Conservation (phyloP, 2,888 invertebrate genomes). For the Crossocerus cetratus region DNA sequence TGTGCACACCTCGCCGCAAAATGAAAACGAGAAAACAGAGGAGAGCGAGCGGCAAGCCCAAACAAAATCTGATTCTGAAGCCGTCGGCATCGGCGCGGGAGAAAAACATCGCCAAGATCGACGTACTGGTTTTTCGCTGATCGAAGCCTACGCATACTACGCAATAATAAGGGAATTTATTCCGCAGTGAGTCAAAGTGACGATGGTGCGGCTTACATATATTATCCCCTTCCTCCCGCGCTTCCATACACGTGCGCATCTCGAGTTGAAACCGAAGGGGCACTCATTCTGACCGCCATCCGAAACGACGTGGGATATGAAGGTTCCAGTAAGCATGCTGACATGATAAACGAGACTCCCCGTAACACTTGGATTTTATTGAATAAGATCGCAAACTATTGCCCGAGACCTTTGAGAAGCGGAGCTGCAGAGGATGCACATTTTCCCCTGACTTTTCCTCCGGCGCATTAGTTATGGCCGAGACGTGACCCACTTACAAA, state of each 20-base stretch:
- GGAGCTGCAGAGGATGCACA: constrained; percentile 1
- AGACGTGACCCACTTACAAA: constrained; percentile 20
- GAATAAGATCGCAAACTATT: neutral
- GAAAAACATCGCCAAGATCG: constrained; percentile 46
- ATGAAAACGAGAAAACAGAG: too few species aligned
- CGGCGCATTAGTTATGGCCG: constrained; percentile 10
- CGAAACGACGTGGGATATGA: neutral
- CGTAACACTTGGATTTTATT: neutral
- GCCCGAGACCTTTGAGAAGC: neutral
- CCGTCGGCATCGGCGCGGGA: neutral
- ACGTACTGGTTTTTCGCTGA: constrained; percentile 41
- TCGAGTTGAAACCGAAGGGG: neutral
- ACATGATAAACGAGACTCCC: neutral
- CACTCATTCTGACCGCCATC: neutral
- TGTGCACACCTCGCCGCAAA: constrained; percentile 2
- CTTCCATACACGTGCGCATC: neutral
- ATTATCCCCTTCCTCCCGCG: constrained; percentile 7
- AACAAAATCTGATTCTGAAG: constrained; percentile 40
- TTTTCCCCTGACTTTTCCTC: neutral
- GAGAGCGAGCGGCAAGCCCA: constrained; percentile 14
- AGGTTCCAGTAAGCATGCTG: neutral
- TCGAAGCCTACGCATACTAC: constrained; percentile 14
- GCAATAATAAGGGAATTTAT: constrained; percentile 49
- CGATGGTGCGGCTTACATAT: constrained; percentile 19
- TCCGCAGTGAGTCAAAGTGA: constrained; percentile 28